phyloP scores from a whole-genome alignment of 2,888 invertebrate genomes.

The Drosophila paranaensis region DNA sequence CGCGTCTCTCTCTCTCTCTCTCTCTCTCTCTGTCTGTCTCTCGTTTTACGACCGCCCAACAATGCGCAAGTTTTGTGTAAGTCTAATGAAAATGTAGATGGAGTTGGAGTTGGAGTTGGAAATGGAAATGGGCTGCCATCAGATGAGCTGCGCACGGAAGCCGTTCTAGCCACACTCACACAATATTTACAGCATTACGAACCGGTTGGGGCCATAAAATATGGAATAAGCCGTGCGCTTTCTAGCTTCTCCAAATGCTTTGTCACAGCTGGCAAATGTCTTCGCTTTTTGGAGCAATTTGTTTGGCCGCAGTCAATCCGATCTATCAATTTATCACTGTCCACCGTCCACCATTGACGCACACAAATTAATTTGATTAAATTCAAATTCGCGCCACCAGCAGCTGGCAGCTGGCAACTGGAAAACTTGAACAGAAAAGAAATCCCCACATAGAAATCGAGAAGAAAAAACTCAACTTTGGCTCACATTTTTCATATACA shows the following conservation, averaged over 20 bases:
- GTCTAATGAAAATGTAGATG: constrained; percentile 2
- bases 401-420: constrained; percentile 42
- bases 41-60: constrained; percentile 66
- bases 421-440: constrained; percentile 42
- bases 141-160: constrained; percentile 59
- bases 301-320: constrained; percentile 43
- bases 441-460: constrained; percentile 22
- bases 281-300: constrained; percentile 65
- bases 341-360: constrained; percentile 63
- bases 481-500: constrained; percentile 55
- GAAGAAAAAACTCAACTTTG: constrained; percentile 20
- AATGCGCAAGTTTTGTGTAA: constrained; percentile 57
- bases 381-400: constrained; percentile 70
- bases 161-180: constrained; percentile 48
- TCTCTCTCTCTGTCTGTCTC: constrained; percentile 1
- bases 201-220: constrained; percentile 65
- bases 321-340: constrained; percentile 77
- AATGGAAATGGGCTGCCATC: constrained; percentile 64
- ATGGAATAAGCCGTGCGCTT: constrained; percentile 61
- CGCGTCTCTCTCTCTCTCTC: constrained; percentile 32
- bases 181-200: constrained; percentile 6
- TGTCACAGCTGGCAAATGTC: constrained; percentile 33
- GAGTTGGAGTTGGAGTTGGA: constrained; percentile 39
- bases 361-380: constrained; percentile 79
- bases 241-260: constrained; percentile 29